Evolutionary conservation across 2,888 invertebrate genomes (phyloP).

Genomic region (Heliconius ismenius): DNA sequence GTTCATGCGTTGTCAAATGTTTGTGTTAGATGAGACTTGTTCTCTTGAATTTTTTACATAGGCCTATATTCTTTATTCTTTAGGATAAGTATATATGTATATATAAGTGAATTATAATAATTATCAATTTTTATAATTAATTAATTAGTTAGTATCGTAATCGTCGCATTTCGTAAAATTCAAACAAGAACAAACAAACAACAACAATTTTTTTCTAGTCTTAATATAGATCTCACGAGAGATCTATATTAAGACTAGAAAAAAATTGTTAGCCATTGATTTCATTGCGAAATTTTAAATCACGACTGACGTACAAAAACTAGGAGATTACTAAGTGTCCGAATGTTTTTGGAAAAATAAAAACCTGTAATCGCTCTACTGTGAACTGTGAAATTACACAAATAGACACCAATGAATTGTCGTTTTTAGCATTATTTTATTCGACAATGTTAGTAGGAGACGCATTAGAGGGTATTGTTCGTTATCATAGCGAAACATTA

Average conservation of each 20-base stretch:
- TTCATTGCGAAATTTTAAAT: not conserved
- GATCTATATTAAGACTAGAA: not conserved
- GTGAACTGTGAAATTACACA: conserved; percentile 32
- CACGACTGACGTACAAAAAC: conserved; percentile 13
- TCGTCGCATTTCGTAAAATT: not conserved
- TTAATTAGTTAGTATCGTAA: not conserved
- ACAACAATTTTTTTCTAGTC: too few species aligned
- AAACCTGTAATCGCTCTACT: conserved; percentile 28
- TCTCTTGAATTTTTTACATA: not conserved
- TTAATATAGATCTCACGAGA: too few species aligned
- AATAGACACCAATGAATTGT: conserved; percentile 29
- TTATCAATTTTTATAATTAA: not conserved
- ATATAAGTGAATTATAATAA: not conserved
- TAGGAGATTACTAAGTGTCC: conserved; percentile 11
- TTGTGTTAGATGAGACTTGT: conserved; percentile 1
- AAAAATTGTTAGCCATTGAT: conserved; percentile 20
- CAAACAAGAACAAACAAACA: too few species aligned
- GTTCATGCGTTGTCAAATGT: conserved; percentile 36
- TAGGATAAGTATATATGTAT: not conserved
- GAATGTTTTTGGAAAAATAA: conserved; percentile 30
- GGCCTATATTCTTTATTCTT: not conserved
- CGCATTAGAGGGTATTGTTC: conserved; percentile 20
- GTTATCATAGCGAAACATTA: conserved; percentile 24
- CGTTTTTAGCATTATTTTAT: conserved; percentile 18
- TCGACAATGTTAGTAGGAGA: conserved; percentile 11